Percentiles rank a stretch among this genome's conserved stretches.
Conservation (phyloP, 2,888 invertebrate species). For the Acanthoscelides obtectus region DNA sequence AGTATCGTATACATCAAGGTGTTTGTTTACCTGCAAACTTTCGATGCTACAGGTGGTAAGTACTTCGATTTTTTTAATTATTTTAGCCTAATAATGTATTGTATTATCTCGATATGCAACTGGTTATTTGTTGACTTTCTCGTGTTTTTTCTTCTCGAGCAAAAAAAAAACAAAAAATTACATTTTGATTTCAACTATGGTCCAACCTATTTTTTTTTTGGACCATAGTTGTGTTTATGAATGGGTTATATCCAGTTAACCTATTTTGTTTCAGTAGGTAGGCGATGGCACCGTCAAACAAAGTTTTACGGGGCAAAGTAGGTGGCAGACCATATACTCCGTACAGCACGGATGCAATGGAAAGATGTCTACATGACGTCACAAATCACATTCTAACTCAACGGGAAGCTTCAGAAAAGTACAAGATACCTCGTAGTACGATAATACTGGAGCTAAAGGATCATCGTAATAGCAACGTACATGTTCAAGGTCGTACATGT, state of each 20-base stretch:
- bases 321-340: conserved; percentile 7
- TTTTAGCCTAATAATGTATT: conserved; percentile 5
- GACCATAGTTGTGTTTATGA: conserved; percentile 7
- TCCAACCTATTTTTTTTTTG: conserved; percentile 6
- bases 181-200: conserved; percentile 6
- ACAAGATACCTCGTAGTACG: no score
- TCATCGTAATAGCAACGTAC: no score
- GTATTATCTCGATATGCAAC: conserved; percentile 3
- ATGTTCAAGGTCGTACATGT: no score
- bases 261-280: conserved; percentile 3
- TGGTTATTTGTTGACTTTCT: no score
- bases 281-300: conserved; percentile 3
- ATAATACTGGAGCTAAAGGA: no score
- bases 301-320: conserved; percentile 7
- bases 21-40: conserved; percentile 7
- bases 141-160: not conserved
- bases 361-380: conserved; percentile 7
- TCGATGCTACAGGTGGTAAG: conserved; percentile 7
- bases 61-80: conserved; percentile 3
- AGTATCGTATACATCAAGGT: no score
- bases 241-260: conserved; percentile 4
- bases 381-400: not conserved
- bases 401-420: no score
- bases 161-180: not conserved
- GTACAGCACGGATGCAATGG: conserved; percentile 5